Evolutionary conservation across 2,888 invertebrate species (phyloP), one percentile per base, ranked within the genome.

Genomic region (Microdon myrmicae): DNA sequence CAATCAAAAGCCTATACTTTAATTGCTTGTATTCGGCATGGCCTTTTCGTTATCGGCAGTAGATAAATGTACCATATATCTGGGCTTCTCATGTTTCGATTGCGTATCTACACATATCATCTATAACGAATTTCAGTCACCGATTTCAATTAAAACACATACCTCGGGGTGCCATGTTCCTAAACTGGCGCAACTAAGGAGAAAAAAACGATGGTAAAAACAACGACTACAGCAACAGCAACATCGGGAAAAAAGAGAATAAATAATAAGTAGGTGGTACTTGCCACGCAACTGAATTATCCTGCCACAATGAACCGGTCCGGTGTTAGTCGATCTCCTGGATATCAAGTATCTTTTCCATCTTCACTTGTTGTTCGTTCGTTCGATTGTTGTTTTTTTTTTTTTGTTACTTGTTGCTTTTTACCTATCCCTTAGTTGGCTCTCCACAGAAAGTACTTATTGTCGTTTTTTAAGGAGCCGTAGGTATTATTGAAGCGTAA

Each of bases 401-500:
- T 17, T 41, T 17, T n/a, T 41, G 9, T 28, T 44, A 31, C 19
- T 22, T 29, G 32, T 29, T 16, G 16, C 14, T 2, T 26, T 10
- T 26, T 20, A 16, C 23, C 8, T 32, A 34, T 29, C 20, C 10
- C 13, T 23, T 34, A 29, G n/a, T 7, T 14, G 6, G 2, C 16
- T 16, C 9, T 9, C 26, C n/a, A n/a, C n/a, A n/a, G n/a, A n/a
- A n/a, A n/a, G n/a, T n/a, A n/a, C n/a, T 9, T 47, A 17, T 16
- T 16, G 16, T 26, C 17, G 16, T 34, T 31, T 49, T 34, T 35
- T 12, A 64, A 58, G 58, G 44, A 53, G 58, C 58, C 38, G 32
- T 34, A 47, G 28, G 64, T 58, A 64, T 53, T 53, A 58, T 58
- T 58, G 26, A 47, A 58, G 51, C 47, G 51, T 53, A 47, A 51